Evolutionary conservation across 1,140 invertebrate genomes (phyloP), one percentile per base, ranked within the genome.

Genomic region (Anoplolepis gracilipes): DNA sequence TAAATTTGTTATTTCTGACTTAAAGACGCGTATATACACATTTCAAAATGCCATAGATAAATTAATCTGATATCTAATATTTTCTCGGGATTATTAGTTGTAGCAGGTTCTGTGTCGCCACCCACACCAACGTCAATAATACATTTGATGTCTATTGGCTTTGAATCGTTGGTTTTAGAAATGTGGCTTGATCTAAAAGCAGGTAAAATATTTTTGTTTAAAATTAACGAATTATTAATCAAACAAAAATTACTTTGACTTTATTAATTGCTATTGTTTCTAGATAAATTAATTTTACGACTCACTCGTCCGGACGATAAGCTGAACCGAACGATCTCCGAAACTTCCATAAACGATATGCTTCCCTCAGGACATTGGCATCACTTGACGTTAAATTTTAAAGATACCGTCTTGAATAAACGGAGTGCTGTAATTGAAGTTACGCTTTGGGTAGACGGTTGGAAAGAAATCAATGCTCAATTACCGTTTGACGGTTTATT

Each of bases 371-470:
- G 95, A 53, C 91, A 93, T 8, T 97, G 96, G 96, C 95, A 95
- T 87, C 96, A 96, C 91, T 90, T 97, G 53, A 96, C 96, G 30
- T 91, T 97, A 28, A 96, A 96, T 92, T 95, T 96, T 33, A 94
- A 95, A 88, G 96, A 97, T 87, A 95, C 94, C 0, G 93, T 96
- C 53, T 94, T 94, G 6, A 95, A 95, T 81, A 95, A 96, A 85
- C 94, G 95, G 10, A 96, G 95, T 77, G 96, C 96, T 73, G 95
- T 95, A 64, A 94, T 97, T 28, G 95, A 97, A 93, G 96, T 97
- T 36, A 92, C 93, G 0, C 87, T 96, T 30, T 94, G 95, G 91
- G 85, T 96, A n/a, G 94, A 96, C 85, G 96, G 96, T 0, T 95
- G 95, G 93, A 92, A 92, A 69, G 95, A 96, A 87, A 90, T 94